phyloP scores from a whole-genome alignment of 2,888 invertebrate genomes.

The Synanthedon andrenaeformis region DNA sequence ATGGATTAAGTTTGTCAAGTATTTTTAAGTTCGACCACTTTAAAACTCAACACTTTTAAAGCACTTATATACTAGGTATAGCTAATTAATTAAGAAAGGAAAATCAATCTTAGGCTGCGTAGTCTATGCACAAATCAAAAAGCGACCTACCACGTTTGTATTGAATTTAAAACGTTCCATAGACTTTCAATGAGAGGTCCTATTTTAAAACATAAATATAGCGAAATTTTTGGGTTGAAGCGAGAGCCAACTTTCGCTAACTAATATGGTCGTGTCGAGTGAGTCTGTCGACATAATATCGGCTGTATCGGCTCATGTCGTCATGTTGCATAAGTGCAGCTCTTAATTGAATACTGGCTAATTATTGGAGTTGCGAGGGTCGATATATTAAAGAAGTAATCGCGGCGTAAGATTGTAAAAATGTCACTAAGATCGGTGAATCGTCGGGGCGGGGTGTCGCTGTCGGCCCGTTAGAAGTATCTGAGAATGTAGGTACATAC shows the following conservation, averaged over 20 bases:
- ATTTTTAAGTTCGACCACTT: too few species aligned
- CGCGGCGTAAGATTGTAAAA: conserved; percentile 8
- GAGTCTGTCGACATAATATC: conserved; percentile 30
- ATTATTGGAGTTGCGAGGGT: conserved; percentile 18
- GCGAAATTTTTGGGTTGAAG: not conserved
- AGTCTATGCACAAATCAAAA: too few species aligned
- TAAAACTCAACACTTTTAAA: too few species aligned
- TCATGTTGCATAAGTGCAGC: conserved; percentile 7
- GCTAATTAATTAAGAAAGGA: too few species aligned
- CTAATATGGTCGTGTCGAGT: conserved; percentile 44
- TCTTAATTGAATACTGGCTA: conserved; percentile 25
- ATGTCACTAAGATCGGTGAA: not conserved
- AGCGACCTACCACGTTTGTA: not conserved
- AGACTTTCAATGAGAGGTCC: too few species aligned
- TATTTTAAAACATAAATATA: not conserved
- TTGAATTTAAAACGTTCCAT: not conserved
- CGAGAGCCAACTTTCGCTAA: conserved; percentile 47
- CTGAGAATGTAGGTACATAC: not conserved
- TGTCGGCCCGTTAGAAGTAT: not conserved
- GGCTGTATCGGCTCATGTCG: conserved; percentile 9
- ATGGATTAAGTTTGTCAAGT: too few species aligned
- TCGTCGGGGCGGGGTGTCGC: not conserved
- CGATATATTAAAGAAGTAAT: conserved; percentile 17
- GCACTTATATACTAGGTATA: too few species aligned
- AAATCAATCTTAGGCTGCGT: too few species aligned